Percentiles rank a stretch among this genome's conserved stretches.
Evolutionary conservation across 2,797 vertebrate genomes (phyloP).

Genomic region (Huso huso): DNA sequence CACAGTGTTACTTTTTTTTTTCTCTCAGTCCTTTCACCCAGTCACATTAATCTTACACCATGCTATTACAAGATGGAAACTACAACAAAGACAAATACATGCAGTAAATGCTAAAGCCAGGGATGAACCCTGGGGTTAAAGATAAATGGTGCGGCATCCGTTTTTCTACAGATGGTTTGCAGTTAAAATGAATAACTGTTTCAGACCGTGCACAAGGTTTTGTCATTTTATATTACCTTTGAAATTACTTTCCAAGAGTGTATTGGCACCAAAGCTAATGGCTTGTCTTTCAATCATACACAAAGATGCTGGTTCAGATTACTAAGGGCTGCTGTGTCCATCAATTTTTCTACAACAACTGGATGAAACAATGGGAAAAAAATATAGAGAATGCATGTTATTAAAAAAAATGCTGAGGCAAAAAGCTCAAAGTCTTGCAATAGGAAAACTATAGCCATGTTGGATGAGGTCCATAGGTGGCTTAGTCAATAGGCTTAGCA

Average conservation of each 20-base stretch:
- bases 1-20: no score
- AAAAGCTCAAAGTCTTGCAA: no score
- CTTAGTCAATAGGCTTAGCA: no score
- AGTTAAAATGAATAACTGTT: conserved; percentile 7
- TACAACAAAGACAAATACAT: conserved; percentile 1
- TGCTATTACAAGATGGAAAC: neutral
- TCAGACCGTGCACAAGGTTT: conserved; percentile 1
- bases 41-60: conserved; percentile 4
- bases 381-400: no score
- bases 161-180: conserved; percentile 1
- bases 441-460: no score
- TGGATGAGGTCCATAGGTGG: no score
- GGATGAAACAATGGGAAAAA: no score
- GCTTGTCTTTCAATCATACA: conserved; percentile 6
- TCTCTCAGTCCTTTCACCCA: neutral
- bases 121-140: conserved; percentile 1
- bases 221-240: conserved; percentile 10
- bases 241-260: neutral
- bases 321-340: neutral
- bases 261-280: conserved; percentile 1
- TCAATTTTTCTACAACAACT: neutral
- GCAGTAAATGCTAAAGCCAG: neutral
- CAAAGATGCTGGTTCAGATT: conserved; percentile 8
- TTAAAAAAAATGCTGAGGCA: no score
- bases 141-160: neutral